Base-by-base conservation (phyloP, 2,797 vertebrate genomes). In the Cryptoblepharus egeriae region DNA sequence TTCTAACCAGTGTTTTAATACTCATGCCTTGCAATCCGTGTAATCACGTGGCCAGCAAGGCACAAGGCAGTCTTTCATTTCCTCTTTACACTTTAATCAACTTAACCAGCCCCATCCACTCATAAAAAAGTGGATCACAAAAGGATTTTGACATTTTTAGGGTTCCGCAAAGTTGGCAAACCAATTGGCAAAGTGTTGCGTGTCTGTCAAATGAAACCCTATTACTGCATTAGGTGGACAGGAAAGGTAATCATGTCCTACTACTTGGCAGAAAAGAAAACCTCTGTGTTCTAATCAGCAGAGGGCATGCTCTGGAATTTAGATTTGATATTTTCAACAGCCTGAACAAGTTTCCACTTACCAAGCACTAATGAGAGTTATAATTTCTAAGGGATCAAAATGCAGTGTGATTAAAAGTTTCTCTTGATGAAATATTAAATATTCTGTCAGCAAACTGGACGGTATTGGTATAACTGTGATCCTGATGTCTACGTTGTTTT, bases 1-100 rank as follows among this genome's bases (percentile, higher is more conserved):
- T 86, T 91, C 91, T 78, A 89, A 79, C 83, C 80, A 87, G 69
- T 79, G 88, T 81, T 75, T 89, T 90, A 92, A 92, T 82, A 90
- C 75, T 64, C 32, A 71, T 84, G 86, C 87, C 81, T 16, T 88
- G 55, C 42, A 75, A 85, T 77, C 83, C 81, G 77, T 68, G 77
- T 78, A 88, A 85, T 85, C 80, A 80, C 28, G 63, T 45, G 78
- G 49, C 58, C 67, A 89, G 52, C 49, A 86, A 90, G 70, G 60
- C 77, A 90, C 73, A 89, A 91, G 83, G 67, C 73, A 83, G 86
- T 84, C 49, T 89, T 92, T 82, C 32, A 87, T 91, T 92, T 92
- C 88, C 81, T 88, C 73, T 58, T 85, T 77, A 78, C 5, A 18
- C 82, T 77, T 81, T 84, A 82, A 86, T 77, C 57, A 80, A 78